Evolutionary conservation across 1,140 invertebrate species (phyloP), one percentile per base, ranked within the genome.

Genomic region (Drosophila pandora): DNA sequence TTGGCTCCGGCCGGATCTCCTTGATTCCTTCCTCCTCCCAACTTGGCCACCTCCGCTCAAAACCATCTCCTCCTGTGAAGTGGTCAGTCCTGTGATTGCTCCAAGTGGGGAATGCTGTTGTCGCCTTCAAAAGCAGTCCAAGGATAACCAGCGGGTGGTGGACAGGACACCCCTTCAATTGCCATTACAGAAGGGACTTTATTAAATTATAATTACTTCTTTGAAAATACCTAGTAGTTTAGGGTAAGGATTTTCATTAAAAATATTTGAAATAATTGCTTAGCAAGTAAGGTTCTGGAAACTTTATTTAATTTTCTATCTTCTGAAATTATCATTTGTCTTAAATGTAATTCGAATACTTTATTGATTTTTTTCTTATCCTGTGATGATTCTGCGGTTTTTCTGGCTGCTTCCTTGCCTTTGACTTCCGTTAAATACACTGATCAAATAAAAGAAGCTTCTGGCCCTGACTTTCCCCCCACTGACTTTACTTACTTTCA

Each of bases 101-200:
- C 45, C 64, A 87, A 87, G 82, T 75, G 55, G 54, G 74, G 56
- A 74, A 73, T 43, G 67, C 63, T 81, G 78, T 73, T 67, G 68
- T 49, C 47, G 78, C 61, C 56, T 60, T 76, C 54, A 80, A 67
- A 67, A 41, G 70, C 64, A 77, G 64, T 80, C 84, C 82, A 87
- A 78, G 81, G 57, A 70, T 60, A 47, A 62, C 22, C n/a, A 28
- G 9, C 8, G 12, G 22, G 17, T 12, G 34, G 34, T 37, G 34
- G 34, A 37, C 23, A 37, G 49, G 30, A 9, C 30, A 22, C n/a
- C 23, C 60, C 21, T 56, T 21, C 54, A 72, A 72, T 62, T 72
- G 57, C 34, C 34, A 54, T 72, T 41, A 64, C 68, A 71, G 56
- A 48, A 48, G 12, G 28, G 25, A n/a, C 22, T 25, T 41, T 25